Percentiles rank a stretch among this genome's conserved stretches.
phyloP scores from a whole-genome alignment of 2,797 vertebrate species.

The Cygnus olor region DNA sequence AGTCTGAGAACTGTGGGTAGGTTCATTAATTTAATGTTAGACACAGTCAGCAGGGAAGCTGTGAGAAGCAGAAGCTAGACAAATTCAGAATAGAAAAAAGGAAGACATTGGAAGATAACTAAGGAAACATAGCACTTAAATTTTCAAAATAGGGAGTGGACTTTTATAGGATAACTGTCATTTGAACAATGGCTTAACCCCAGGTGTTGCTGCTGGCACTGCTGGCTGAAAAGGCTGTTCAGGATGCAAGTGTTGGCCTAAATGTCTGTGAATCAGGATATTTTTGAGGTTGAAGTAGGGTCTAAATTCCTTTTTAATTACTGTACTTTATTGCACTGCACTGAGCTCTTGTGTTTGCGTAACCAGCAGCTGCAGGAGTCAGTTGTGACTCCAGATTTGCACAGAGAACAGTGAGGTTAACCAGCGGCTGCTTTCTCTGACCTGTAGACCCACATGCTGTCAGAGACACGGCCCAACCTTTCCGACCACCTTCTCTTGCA shows the following conservation, averaged over 20 bases:
- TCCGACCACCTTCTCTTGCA: neutral
- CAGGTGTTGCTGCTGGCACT: neutral
- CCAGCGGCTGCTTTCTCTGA: rapidly evolving
- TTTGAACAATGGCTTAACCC: neutral
- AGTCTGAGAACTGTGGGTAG: neutral
- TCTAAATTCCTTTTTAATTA: neutral
- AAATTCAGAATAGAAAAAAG: neutral
- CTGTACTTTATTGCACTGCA: neutral
- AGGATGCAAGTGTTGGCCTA: neutral
- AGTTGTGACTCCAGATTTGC: neutral
- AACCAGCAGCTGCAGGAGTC: neutral
- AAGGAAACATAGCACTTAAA: neutral
- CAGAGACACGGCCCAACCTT: neutral
- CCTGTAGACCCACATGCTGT: neutral
- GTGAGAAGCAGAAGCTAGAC: neutral
- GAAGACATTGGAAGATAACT: neutral
- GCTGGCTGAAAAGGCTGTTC: neutral
- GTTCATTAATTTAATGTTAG: neutral
- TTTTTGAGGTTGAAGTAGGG: neutral
- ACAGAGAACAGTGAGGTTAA: neutral
- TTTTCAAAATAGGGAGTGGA: neutral
- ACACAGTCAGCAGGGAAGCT: no score
- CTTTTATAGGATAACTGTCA: neutral
- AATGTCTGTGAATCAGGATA: neutral
- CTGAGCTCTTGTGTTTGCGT: no score